Evolutionary conservation across 1,140 invertebrate genomes (phyloP).

Genomic region (Formica exsecta): DNA sequence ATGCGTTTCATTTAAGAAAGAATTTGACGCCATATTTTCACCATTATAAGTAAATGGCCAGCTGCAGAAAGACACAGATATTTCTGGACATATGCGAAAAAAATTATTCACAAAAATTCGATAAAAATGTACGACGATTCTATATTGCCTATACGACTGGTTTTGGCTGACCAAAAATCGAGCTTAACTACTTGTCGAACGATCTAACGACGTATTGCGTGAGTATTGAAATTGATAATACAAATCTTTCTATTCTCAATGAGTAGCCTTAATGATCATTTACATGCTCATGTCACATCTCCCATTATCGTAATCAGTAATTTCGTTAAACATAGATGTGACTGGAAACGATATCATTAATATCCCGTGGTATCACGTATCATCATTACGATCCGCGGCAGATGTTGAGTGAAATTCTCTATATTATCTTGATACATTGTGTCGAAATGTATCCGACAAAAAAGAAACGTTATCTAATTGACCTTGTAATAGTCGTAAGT

Average conservation of each 20-base stretch:
- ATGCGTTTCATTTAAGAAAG: slow-evolving; percentile 31
- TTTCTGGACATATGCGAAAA: neutral
- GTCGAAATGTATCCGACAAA: neutral
- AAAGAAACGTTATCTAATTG: slow-evolving; percentile 19
- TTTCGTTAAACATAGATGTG: slow-evolving; percentile 51
- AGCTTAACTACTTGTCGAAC: slow-evolving; percentile 38
- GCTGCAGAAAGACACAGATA: neutral
- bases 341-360: slow-evolving; percentile 27
- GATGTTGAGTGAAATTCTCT: slow-evolving; percentile 1
- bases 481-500: neutral
- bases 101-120: neutral
- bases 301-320: slow-evolving; percentile 38
- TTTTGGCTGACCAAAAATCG: neutral
- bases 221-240: neutral
- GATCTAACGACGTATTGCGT: neutral
- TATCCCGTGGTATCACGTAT: slow-evolving; percentile 40
- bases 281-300: slow-evolving; percentile 36
- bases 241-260: slow-evolving; percentile 33
- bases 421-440: neutral
- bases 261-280: slow-evolving; percentile 15
- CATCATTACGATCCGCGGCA: slow-evolving; percentile 16
- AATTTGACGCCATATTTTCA: neutral
- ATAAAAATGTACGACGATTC: neutral
- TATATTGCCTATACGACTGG: neutral
- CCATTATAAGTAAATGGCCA: neutral